Evolutionary conservation across 1,140 invertebrate genomes (phyloP).

Genomic region (Polyergus mexicanus): DNA sequence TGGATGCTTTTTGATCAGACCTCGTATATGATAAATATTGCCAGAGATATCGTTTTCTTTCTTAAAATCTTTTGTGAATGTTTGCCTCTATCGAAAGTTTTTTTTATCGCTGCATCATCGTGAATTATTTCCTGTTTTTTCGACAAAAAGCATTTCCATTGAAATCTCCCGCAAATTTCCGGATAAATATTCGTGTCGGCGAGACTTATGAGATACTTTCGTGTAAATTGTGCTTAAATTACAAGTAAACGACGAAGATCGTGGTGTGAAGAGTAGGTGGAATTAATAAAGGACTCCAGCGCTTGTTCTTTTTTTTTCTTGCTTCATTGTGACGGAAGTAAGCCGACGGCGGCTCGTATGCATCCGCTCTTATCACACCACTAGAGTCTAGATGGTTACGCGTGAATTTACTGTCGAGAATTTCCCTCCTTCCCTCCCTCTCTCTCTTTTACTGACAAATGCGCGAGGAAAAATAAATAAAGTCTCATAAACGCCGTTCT

Average conservation of each 20-base stretch:
- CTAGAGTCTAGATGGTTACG: constrained; percentile 8
- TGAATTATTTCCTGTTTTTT: constrained; percentile 20
- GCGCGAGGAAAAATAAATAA: constrained; percentile 40
- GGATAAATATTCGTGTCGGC: constrained; percentile 31
- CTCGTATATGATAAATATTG: background rate
- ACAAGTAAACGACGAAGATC: constrained; percentile 38
- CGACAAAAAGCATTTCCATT: constrained; percentile 25
- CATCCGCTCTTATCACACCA: constrained; percentile 25
- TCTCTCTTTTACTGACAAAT: background rate
- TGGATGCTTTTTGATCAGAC: too few relatives aligned
- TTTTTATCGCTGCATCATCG: background rate
- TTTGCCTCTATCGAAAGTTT: constrained; percentile 10
- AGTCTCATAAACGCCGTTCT: constrained; percentile 51
- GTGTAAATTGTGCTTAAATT: constrained; percentile 51
- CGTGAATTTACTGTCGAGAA: constrained; percentile 8
- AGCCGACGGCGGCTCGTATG: background rate
- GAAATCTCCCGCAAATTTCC: background rate
- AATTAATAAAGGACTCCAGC: constrained; percentile 40
- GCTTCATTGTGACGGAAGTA: constrained; percentile 29
- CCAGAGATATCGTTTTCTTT: background rate
- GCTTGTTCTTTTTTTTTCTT: background rate
- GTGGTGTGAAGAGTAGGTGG: background rate
- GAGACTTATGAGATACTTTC: constrained; percentile 42
- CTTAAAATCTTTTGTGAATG: background rate
- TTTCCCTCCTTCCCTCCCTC: background rate